Evolutionary conservation across 2,113 vertebrate species (phyloP).

Genomic region (Coptodon bakossiorum): DNA sequence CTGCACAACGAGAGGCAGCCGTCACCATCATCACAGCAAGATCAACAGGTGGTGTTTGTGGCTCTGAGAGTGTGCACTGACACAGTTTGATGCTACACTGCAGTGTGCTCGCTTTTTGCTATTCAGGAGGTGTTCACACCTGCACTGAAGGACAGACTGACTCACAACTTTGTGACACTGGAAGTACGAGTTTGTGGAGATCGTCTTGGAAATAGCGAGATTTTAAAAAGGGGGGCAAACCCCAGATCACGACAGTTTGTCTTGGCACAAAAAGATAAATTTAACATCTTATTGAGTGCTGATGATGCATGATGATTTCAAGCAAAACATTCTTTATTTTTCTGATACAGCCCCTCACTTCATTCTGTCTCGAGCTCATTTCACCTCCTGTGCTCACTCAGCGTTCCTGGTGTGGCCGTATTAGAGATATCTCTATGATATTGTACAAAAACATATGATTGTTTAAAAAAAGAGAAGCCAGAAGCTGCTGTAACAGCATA

Average conservation of each 20-base stretch:
- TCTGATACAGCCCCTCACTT: background rate
- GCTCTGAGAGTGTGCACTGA: background rate
- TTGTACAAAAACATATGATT: rapidly evolving
- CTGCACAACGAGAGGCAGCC: background rate
- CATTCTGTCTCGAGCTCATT: background rate
- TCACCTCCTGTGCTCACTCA: rapidly evolving
- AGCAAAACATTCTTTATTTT: background rate
- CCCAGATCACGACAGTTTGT: rapidly evolving
- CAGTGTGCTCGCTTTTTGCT: background rate
- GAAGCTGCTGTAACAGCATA: rapidly evolving
- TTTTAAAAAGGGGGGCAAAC: background rate
- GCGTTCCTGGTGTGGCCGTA: rapidly evolving
- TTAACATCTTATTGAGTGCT: background rate
- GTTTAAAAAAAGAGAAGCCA: background rate
- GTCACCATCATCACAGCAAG: background rate
- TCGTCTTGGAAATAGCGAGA: background rate
- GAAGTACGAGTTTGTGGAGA: background rate
- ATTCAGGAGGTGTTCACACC: background rate
- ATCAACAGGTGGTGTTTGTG: background rate
- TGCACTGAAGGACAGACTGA: background rate
- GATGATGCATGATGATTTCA: background rate
- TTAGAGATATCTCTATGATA: rapidly evolving
- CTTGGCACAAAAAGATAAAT: background rate
- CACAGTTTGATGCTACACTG: background rate
- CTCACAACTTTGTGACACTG: background rate